Base-by-base conservation (phyloP, 2,797 vertebrate species). In the Sciurus carolinensis region DNA sequence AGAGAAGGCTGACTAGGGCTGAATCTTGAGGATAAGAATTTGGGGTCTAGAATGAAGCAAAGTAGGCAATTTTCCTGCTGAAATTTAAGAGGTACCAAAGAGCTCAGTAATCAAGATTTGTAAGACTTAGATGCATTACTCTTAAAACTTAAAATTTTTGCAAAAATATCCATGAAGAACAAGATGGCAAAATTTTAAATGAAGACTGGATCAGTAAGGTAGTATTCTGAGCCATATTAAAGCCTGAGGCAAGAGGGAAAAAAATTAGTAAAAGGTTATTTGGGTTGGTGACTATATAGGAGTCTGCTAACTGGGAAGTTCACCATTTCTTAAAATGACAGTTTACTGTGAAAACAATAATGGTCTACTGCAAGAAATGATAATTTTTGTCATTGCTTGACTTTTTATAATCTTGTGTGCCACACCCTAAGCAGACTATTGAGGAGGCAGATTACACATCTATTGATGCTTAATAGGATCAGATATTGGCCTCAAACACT, bases 101-200 rank as follows among this genome's bases (percentile, higher is more conserved):
- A 80, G 5, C 28, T 66, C 57, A 50, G 13, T 30, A 33, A 77
- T 67, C 76, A 85, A 84, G 7, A 64, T 57, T 72, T 28, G 10
- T n/a, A 44, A 57, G 44, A 36, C 52, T 92, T 91, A 80, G 67
- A 89, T 57, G 8, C 13, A 54, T 69, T 71, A 57, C 52, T 87
- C 79, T 79, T 52, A 24, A 84, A 82, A 92, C 76, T 80, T 44
- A 86, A 82, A 91, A 54, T 67, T 36, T 59, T 57, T 81, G 57
- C 50, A 75, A 79, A 92, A 83, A 75, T 50, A 79, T 33, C 71
- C 66, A 66, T n/a, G 52, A 73, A 5, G 5, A 76, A 57, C 54
- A 80, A 90, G 90, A 81, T 54, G 18, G 39, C 44, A 73, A 47
- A 88, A 17, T 67, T 67, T 90, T 83, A 89, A 91, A 90, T 62